phyloP scores from a whole-genome alignment of 1,140 invertebrate genomes.

The Sitobion miscanthi region DNA sequence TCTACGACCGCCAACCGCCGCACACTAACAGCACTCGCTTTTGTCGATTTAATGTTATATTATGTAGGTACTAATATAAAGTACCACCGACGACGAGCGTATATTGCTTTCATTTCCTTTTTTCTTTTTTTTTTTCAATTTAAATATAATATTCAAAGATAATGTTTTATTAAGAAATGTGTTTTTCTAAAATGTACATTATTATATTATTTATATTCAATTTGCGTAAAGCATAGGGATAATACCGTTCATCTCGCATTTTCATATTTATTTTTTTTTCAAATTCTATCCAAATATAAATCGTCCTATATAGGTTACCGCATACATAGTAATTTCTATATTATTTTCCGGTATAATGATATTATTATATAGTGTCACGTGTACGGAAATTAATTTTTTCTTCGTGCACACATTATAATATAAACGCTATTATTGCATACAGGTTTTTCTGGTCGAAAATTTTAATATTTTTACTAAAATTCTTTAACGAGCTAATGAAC shows the following conservation, averaged over 20 bases:
- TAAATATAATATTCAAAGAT: conserved; percentile 11
- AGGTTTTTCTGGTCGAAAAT: not conserved
- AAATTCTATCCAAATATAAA: not conserved
- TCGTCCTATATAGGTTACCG: not conserved
- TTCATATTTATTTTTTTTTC: not conserved
- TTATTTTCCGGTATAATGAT: not conserved
- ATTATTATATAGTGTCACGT: not conserved
- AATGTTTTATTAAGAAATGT: not conserved
- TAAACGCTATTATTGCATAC: not conserved
- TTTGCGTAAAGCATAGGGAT: not conserved
- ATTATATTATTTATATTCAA: conserved; percentile 24
- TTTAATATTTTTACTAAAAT: not conserved
- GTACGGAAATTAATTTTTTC: not conserved
- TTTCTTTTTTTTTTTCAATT: not conserved
- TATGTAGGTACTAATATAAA: not conserved
- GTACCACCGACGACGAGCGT: not conserved
- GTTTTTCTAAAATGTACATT: not conserved
- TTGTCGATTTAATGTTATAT: not conserved
- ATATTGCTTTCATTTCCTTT: not conserved
- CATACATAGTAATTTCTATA: not conserved
- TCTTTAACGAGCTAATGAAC: not conserved
- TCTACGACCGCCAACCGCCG: not conserved
- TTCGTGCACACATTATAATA: not conserved
- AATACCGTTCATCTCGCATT: not conserved
- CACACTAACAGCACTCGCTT: not conserved